Evolutionary conservation across 1,140 invertebrate genomes (phyloP), one percentile per base, ranked within the genome.

Genomic region (Bombus waltoni): DNA sequence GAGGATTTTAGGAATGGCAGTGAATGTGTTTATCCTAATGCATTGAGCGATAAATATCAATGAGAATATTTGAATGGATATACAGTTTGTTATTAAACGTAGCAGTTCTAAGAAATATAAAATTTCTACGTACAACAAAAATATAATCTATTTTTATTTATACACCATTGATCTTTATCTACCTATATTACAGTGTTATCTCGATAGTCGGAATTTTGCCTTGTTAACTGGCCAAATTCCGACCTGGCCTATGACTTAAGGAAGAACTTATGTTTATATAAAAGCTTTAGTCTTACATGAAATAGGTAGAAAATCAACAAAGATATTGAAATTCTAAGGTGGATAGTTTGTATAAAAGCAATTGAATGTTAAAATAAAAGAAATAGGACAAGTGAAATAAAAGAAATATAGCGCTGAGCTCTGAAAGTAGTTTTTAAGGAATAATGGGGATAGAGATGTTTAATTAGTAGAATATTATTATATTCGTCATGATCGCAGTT

Each of bases 51-150:
- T 32, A 42, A 83, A 85, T 83, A 83, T 85, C 59, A 74, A 65
- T 65, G 85, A 85, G 40, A 74, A 85, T 59, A 87, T 85, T 82
- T 59, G 81, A 83, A 74, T 85, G 65, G 73, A 88, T 83, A 92
- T 88, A 87, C 32, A 25, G 80, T 91, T 75, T 92, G 82, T 92
- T 92, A 84, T 92, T 92, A 92, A 89, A 83, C 76, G 53, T 91
- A 92, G 84, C 57, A 81, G 57, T 81, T 86, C 86, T 83, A 82
- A 74, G 77, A 89, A 91, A 90, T 90, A 91, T 87, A 89, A 90
- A 90, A 92, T 90, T 91, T 92, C 86, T 91, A 92, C 85, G 66
- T 91, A 89, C 70, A 87, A 82, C 65, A 88, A 87, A 88, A 88
- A 10, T 57, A 57, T n/a, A 40, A 76, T 57, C 18, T 74, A 65